Evolutionary conservation across 1,140 invertebrate genomes (phyloP).

Genomic region (Ylistrum balloti): DNA sequence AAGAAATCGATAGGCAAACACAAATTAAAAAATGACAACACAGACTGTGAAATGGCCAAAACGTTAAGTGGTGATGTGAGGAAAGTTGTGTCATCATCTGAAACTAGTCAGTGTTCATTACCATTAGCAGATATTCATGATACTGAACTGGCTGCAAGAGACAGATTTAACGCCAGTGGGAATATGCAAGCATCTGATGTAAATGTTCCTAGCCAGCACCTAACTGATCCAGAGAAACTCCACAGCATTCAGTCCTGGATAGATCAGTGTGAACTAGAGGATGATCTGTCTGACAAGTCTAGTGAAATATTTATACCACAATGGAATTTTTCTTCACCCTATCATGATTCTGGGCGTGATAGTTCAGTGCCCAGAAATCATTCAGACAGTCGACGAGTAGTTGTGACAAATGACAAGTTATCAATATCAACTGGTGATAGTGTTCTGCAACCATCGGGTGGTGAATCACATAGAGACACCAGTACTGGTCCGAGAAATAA

Average conservation of each 20-base stretch:
- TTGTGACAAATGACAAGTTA: constrained; percentile 39
- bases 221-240: constrained; percentile 54
- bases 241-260: constrained; percentile 58
- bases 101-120: not conserved
- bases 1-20: not conserved
- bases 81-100: constrained; percentile 30
- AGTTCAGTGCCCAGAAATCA: constrained; percentile 45
- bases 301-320: constrained; percentile 19
- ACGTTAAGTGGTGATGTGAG: constrained; percentile 4
- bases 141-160: not conserved
- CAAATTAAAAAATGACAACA: not conserved
- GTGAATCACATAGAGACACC: constrained; percentile 24
- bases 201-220: not conserved
- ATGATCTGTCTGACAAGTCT: not conserved
- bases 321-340: not conserved
- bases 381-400: constrained; percentile 46
- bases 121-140: constrained; percentile 8
- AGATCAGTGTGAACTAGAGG: constrained; percentile 49
- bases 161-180: constrained; percentile 3
- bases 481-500: constrained; percentile 17
- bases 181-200: not conserved
- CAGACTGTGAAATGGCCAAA: not conserved
- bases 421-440: constrained; percentile 49
- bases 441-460: constrained; percentile 43
- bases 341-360: not conserved